These are phyloP conservation scores for Hemitrygon akajei DNA, from an alignment of 2,797 vertebrate genomes.

Conservation along the genomic window DNA sequence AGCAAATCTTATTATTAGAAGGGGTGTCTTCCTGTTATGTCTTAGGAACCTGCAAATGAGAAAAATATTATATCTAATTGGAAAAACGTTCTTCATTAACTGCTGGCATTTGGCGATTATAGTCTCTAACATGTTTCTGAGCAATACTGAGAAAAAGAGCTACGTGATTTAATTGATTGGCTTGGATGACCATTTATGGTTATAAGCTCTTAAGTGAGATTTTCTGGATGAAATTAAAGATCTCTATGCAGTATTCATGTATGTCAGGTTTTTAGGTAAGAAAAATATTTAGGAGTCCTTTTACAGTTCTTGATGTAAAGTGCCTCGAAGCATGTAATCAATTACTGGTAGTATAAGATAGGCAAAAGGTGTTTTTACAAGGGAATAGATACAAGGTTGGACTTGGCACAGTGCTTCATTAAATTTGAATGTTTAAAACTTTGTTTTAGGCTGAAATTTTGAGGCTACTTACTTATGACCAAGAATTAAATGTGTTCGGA, in stretches of 20 bases:
- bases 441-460: neutral
- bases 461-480: neutral
- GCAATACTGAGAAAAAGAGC: neutral
- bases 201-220: neutral
- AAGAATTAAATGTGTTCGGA: neutral
- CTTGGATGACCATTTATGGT: neutral
- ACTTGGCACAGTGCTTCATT: neutral
- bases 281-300: neutral
- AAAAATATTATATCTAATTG: neutral
- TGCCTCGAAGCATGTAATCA: neutral
- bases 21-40: neutral
- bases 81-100: conserved; percentile 4
- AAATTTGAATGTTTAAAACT: neutral
- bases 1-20: neutral
- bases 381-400: neutral
- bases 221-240: neutral
- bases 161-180: neutral
- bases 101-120: neutral
- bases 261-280: neutral
- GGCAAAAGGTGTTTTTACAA: neutral
- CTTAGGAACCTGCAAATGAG: neutral
- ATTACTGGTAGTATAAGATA: neutral
- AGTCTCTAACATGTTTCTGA: neutral
- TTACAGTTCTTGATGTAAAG: neutral
- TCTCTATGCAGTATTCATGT: neutral